Conservation (phyloP, 2,113 vertebrate species). For the Nerophis ophidion region DNA sequence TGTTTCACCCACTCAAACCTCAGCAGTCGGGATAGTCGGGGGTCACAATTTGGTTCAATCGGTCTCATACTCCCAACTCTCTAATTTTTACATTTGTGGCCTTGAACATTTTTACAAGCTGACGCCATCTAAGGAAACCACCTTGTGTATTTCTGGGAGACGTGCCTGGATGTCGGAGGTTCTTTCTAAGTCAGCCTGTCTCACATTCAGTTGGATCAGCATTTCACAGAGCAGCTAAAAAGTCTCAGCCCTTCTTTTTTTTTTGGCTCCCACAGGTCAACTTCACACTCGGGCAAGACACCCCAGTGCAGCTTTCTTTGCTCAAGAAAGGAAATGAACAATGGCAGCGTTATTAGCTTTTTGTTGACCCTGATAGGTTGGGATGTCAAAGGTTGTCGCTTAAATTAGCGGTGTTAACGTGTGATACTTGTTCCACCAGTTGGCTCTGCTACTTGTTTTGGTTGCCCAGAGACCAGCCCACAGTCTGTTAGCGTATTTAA, state of each 20-base stretch:
- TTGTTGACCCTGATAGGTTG: conserved; percentile 24
- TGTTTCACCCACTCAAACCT: conserved; percentile 28
- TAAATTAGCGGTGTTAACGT: conserved; percentile 26
- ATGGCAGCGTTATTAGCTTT: conserved; percentile 20
- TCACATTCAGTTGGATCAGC: conserved; percentile 41
- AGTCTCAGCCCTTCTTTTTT: conserved; percentile 2
- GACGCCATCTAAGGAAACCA: conserved; percentile 62
- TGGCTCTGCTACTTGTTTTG: conserved; percentile 22
- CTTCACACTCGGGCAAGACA: conserved; percentile 19
- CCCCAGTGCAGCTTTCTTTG: conserved; percentile 8
- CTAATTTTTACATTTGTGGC: conserved; percentile 19
- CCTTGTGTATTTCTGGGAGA: conserved; percentile 41
- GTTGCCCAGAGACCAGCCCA: conserved; percentile 21
- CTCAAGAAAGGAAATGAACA: conserved; percentile 25
- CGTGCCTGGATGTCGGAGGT: conserved; percentile 18
- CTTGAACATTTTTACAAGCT: conserved; percentile 59
- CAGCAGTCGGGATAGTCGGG: conserved; percentile 38
- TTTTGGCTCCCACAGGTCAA: conserved; percentile 3
- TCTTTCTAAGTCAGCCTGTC: conserved; percentile 18
- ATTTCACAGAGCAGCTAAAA: conserved; percentile 25
- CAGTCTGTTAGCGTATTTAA: neutral
- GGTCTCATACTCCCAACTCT: conserved; percentile 21
- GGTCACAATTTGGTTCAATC: conserved; percentile 40
- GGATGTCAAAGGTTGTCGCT: conserved; percentile 41
- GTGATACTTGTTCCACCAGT: conserved; percentile 9